A percentile compares a stretch with the other conserved stretches of the same genome.
Evolutionary conservation across 2,888 invertebrate species (phyloP).

Genomic region (Tigriopus californicus): DNA sequence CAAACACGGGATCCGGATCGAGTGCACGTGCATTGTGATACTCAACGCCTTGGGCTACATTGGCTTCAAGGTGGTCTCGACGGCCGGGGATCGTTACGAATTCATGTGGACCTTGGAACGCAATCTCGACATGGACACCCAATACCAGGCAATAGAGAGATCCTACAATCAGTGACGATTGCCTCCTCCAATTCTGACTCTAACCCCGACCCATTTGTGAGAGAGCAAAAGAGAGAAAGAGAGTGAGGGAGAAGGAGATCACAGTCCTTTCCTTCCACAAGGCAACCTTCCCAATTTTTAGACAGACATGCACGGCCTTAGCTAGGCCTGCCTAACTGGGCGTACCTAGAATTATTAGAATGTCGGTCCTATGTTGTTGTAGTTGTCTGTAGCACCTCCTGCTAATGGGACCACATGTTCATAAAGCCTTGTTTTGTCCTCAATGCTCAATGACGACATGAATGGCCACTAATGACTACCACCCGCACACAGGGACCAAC

Average conservation of each 20-base stretch:
- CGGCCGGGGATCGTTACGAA: slow-evolving; percentile 7
- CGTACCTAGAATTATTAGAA: not conserved
- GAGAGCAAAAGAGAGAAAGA: not conserved
- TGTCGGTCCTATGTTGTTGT: not conserved
- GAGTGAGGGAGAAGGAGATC: not conserved
- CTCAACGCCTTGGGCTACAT: slow-evolving; percentile 14
- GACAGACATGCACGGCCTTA: not conserved
- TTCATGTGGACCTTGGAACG: slow-evolving; percentile 15
- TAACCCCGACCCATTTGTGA: no score
- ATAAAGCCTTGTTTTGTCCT: no score
- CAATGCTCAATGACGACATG: no score
- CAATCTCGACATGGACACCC: slow-evolving; percentile 10
- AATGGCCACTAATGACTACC: no score
- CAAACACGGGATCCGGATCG: slow-evolving; percentile 1
- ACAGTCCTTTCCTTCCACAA: no score
- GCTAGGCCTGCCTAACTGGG: slow-evolving; percentile 1
- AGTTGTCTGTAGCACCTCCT: no score
- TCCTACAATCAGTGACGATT: no score
- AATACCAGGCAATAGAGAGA: slow-evolving; percentile 5
- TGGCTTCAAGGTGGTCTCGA: slow-evolving; percentile 10
- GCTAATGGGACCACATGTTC: not conserved
- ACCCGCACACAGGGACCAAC: no score
- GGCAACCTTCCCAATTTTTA: no score
- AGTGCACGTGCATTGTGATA: slow-evolving; percentile 6
- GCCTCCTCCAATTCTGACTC: no score